Conservation (phyloP, 37 sponge, comb jelly and placozoan genomes). For the Beroe forskalii region DNA sequence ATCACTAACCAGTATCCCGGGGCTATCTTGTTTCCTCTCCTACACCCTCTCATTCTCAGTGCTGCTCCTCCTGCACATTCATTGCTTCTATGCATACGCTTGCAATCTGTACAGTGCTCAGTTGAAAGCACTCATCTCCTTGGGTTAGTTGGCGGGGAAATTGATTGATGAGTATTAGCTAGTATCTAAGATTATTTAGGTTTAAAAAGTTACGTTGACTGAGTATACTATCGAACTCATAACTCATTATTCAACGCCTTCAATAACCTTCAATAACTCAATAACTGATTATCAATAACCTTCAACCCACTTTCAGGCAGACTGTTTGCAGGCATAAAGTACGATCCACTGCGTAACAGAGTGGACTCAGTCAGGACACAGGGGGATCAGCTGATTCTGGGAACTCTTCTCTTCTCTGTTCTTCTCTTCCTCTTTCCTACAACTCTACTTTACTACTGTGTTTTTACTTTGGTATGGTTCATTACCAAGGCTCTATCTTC, state of each 20-base stretch:
- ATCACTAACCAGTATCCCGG: slow-evolving; percentile 29
- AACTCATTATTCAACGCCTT: no score
- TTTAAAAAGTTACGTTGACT: no score
- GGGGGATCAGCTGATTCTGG: slow-evolving; percentile 63
- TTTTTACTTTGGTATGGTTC: slow-evolving; percentile 53
- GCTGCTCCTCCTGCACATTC: slow-evolving; percentile 28
- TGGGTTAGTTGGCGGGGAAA: slow-evolving; percentile 19
- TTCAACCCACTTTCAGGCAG: no score
- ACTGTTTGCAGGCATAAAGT: slow-evolving; percentile 47
- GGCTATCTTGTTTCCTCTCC: slow-evolving; percentile 50
- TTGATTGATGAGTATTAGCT: no score
- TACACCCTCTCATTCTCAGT: slow-evolving; percentile 51
- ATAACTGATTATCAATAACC: no score
- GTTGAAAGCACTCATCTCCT: slow-evolving; percentile 26
- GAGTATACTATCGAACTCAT: no score
- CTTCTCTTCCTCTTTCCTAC: slow-evolving; percentile 66
- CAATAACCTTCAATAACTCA: no score
- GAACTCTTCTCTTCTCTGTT: slow-evolving; percentile 59
- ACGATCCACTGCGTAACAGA: slow-evolving; percentile 4
- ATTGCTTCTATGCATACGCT: slow-evolving; percentile 61
- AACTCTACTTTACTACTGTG: slow-evolving; percentile 59
- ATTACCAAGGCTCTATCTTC: no score
- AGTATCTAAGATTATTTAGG: no score
- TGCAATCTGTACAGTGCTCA: slow-evolving; percentile 57
- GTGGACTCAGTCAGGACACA: slow-evolving; percentile 60